Percentiles rank a stretch among this genome's conserved stretches.
These are phyloP conservation scores for Lamproptera curius DNA, from an alignment of 2,888 invertebrate species.

Conservation along the genomic window DNA sequence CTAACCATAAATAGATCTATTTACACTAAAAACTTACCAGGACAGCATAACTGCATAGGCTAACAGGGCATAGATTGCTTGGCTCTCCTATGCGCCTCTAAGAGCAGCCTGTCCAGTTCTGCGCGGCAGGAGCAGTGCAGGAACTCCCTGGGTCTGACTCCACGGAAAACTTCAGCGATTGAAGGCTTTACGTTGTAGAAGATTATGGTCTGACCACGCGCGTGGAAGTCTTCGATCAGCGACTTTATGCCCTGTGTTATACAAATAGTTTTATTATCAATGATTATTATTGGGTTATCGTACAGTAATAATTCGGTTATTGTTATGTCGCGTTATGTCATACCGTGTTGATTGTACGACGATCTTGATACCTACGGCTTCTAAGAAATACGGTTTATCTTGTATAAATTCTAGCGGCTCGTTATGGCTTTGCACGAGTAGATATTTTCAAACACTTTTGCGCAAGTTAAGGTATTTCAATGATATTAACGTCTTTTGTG, in stretches of 20 bases:
- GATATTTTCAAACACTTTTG: too few species aligned
- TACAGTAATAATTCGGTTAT: too few species aligned
- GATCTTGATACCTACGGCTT: too few species aligned
- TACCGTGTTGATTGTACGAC: too few species aligned
- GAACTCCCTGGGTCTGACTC: slow-evolving; percentile 83
- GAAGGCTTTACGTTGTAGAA: slow-evolving; percentile 87
- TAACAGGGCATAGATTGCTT: slow-evolving; percentile 16
- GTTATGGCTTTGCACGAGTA: too few species aligned
- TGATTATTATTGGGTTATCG: neutral
- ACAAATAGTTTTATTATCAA: neutral
- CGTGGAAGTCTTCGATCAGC: slow-evolving; percentile 83
- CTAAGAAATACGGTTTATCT: too few species aligned
- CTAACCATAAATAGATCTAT: too few species aligned
- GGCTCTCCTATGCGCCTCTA: slow-evolving; percentile 24
- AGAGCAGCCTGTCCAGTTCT: slow-evolving; percentile 57
- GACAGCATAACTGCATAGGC: neutral
- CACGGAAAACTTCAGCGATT: slow-evolving; percentile 83
- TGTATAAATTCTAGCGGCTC: too few species aligned
- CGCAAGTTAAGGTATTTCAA: too few species aligned
- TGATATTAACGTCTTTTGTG: too few species aligned
- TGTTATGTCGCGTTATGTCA: too few species aligned
- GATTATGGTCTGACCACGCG: slow-evolving; percentile 82
- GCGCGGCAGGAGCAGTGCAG: slow-evolving; percentile 67
- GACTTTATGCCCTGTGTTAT: slow-evolving; percentile 81
- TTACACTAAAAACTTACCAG: too few species aligned